Base-by-base conservation (phyloP, 2,113 vertebrate genomes). In the Mirza zaza region DNA sequence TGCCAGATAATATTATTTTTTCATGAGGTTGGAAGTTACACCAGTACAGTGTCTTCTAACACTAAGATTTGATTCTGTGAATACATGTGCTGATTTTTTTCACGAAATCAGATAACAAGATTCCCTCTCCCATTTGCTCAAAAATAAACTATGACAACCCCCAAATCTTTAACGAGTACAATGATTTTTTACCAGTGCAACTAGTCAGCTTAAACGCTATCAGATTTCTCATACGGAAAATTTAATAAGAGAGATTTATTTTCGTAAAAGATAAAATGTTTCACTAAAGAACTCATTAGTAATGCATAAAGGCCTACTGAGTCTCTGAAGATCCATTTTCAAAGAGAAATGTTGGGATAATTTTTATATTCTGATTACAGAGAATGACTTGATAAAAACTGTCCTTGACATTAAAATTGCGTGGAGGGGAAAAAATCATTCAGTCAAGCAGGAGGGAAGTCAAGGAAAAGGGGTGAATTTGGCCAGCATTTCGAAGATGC, bases 201-300 rank as follows among this genome's bases (percentile, higher is more conserved):
- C 73, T 34, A 89, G 85, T 93, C 94, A 52, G 93, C 87, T 90
- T 97, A 97, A 98, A 98, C 90, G 92, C 94, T 91, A 55, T 86
- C 95, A 90, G 57, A 97, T 89, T 97, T 97, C 97, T 97, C 96
- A 97, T 57, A 89, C 29, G 97, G 91, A 98, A 97, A 96, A 98
- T 97, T 97, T 98, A 98, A 98, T 96, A 98, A 95, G 87, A 96
- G 93, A 97, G 98, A 98, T 97, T 98, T 98, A 98, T 97, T 98
- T 98, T 98, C 98, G 97, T 96, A 96, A 97, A 98, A 98, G 96
- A 97, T 97, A 98, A 98, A 98, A 98, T 97, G 98, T 98, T 98
- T 97, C 95, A 90, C 93, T 82, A 94, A 97, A 97, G 97, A 97
- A 94, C 94, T 98, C 94, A 98, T 98, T 98, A 97, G 96, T 97